Percentiles rank a stretch among this genome's conserved stretches.
These are phyloP conservation scores for Malaclemys terrapin DNA, from an alignment of 2,113 vertebrate genomes.

Conservation along the genomic window DNA sequence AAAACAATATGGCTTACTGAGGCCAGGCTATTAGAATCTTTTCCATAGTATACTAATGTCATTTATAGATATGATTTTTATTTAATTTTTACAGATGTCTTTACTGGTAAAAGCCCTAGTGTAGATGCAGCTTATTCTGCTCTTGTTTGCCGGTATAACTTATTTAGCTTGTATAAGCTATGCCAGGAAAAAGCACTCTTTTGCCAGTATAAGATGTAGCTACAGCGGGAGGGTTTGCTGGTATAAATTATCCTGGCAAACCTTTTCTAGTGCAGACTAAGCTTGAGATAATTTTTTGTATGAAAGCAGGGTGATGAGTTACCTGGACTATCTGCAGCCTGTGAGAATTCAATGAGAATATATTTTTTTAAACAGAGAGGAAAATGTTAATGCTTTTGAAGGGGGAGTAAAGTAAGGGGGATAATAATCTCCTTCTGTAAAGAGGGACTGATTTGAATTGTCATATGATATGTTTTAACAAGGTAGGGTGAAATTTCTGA, in stretches of 20 bases:
- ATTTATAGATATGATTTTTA: background rate
- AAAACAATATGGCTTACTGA: background rate
- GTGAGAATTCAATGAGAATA: background rate
- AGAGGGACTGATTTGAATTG: background rate
- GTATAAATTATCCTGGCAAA: background rate
- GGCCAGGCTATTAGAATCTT: background rate
- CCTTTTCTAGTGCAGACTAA: background rate
- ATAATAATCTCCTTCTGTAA: background rate
- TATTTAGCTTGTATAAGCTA: background rate
- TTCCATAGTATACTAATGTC: background rate
- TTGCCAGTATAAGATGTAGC: background rate
- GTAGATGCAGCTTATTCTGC: background rate
- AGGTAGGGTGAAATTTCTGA: background rate
- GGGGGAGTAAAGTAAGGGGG: background rate
- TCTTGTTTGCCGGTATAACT: background rate
- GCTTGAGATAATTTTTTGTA: background rate
- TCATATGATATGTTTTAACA: background rate
- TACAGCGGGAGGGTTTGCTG: background rate
- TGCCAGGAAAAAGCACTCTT: background rate
- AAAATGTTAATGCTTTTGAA: background rate
- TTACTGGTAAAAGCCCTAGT: background rate
- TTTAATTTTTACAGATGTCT: background rate
- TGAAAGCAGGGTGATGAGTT: background rate
- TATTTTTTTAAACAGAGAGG: background rate
- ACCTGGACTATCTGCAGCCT: background rate